Conservation (phyloP, 2,888 invertebrate genomes). For the Polydesmus complanatus region DNA sequence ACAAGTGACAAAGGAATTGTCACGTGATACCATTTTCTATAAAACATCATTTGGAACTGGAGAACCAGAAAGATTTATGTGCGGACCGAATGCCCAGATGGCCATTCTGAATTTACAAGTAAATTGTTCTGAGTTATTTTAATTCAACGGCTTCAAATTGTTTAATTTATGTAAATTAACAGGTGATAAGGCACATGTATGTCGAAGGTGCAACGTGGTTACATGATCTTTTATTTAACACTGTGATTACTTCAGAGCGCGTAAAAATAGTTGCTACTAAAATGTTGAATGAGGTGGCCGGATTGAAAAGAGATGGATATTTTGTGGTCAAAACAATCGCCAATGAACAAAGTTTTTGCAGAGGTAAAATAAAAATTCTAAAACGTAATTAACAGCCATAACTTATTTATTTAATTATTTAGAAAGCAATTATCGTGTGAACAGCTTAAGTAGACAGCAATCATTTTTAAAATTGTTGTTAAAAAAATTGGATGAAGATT, state of each 20-base stretch:
- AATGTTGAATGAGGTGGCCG: slow-evolving; percentile 64
- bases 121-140: not conserved
- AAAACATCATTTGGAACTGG: slow-evolving; percentile 45
- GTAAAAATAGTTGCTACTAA: slow-evolving; percentile 63
- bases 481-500: slow-evolving; percentile 30
- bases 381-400: not conserved
- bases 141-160: not conserved
- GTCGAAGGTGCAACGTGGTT: slow-evolving; percentile 59
- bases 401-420: slow-evolving; percentile 21
- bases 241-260: slow-evolving; percentile 56
- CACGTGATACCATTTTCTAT: slow-evolving; percentile 54
- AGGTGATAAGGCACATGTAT: slow-evolving; percentile 33
- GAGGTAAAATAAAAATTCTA: slow-evolving; percentile 34
- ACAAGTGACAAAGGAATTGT: slow-evolving; percentile 61
- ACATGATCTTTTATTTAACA: slow-evolving; percentile 55
- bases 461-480: slow-evolving; percentile 55
- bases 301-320: slow-evolving; percentile 56
- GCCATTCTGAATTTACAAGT: slow-evolving; percentile 12
- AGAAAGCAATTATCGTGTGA: slow-evolving; percentile 57
- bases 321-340: slow-evolving; percentile 49
- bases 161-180: not conserved
- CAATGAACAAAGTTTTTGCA: slow-evolving; percentile 43
- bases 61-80: slow-evolving; percentile 4
- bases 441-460: slow-evolving; percentile 59
- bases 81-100: slow-evolving; percentile 11